A percentile compares a stretch with the other conserved stretches of the same genome.
Evolutionary conservation across 2,888 invertebrate genomes (phyloP).

Genomic region (Aplocera efformata): DNA sequence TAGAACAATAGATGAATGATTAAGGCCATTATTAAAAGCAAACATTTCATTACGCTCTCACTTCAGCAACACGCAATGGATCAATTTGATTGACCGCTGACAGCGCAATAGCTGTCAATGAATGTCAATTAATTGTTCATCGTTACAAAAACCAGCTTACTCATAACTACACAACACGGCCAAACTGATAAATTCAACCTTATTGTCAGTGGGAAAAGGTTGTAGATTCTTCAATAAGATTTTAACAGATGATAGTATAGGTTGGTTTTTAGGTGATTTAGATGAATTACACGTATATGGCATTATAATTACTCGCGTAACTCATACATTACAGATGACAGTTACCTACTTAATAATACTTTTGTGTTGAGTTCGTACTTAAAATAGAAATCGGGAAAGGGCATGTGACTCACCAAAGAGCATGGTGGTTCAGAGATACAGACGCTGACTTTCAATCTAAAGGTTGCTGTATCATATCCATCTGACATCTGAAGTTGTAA

Average conservation of each 20-base stretch:
- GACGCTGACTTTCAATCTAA: too few relatives aligned
- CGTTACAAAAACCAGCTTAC: slow-evolving; percentile 32
- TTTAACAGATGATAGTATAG: neutral
- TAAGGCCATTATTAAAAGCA: slow-evolving; percentile 19
- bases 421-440: too few relatives aligned
- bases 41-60: slow-evolving; percentile 26
- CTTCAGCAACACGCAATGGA: slow-evolving; percentile 33
- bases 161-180: neutral
- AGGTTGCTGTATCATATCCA: too few relatives aligned
- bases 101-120: slow-evolving; percentile 51
- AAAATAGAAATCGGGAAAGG: too few relatives aligned
- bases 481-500: too few relatives aligned
- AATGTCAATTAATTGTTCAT: slow-evolving; percentile 58
- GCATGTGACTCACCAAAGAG: too few relatives aligned
- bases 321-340: slow-evolving; percentile 20
- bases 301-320: slow-evolving; percentile 19
- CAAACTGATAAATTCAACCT: neutral
- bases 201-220: neutral
- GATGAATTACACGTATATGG: slow-evolving; percentile 20
- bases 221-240: slow-evolving; percentile 1
- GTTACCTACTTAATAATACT: slow-evolving; percentile 16
- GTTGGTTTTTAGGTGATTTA: slow-evolving; percentile 22
- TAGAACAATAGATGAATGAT: slow-evolving; percentile 6
- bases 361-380: too few relatives aligned
- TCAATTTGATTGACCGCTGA: slow-evolving; percentile 49